Conservation (phyloP, 1,140 invertebrate species). For the Homarus americanus region DNA sequence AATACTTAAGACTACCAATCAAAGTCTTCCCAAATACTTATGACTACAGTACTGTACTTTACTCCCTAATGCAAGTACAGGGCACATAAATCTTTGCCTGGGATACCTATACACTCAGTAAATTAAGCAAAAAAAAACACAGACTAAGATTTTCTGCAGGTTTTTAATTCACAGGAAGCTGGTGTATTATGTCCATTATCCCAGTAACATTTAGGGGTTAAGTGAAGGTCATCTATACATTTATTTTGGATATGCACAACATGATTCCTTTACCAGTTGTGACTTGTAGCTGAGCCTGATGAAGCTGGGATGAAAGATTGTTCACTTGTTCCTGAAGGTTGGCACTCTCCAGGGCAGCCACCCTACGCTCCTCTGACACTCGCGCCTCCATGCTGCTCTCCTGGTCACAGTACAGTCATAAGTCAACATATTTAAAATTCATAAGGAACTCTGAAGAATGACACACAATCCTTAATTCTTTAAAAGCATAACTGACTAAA, state of each 20-base stretch:
- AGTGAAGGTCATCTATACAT: too few relatives aligned
- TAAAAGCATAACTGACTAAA: too few relatives aligned
- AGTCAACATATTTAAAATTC: not conserved
- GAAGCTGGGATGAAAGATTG: conserved; percentile 47
- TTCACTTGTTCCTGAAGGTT: conserved; percentile 50
- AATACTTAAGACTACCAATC: too few relatives aligned
- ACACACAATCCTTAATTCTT: not conserved
- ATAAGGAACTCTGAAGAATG: not conserved
- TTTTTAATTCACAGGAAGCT: too few relatives aligned
- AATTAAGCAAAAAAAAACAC: not conserved
- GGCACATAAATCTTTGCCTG: too few relatives aligned
- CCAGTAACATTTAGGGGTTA: too few relatives aligned
- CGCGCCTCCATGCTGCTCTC: conserved; percentile 33
- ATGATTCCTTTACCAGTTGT: conserved; percentile 12
- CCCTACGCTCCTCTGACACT: conserved; percentile 35
- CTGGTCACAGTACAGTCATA: not conserved
- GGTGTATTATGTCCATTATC: too few relatives aligned
- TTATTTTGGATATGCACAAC: not conserved
- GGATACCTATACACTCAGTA: too few relatives aligned
- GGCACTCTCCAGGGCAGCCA: conserved; percentile 37
- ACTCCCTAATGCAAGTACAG: too few relatives aligned
- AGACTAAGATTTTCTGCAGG: too few relatives aligned
- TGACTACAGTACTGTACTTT: too few relatives aligned
- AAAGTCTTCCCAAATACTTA: too few relatives aligned
- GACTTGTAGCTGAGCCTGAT: conserved; percentile 52